Evolutionary conservation across 2,113 vertebrate genomes (phyloP).

Genomic region (Spea bombifrons): DNA sequence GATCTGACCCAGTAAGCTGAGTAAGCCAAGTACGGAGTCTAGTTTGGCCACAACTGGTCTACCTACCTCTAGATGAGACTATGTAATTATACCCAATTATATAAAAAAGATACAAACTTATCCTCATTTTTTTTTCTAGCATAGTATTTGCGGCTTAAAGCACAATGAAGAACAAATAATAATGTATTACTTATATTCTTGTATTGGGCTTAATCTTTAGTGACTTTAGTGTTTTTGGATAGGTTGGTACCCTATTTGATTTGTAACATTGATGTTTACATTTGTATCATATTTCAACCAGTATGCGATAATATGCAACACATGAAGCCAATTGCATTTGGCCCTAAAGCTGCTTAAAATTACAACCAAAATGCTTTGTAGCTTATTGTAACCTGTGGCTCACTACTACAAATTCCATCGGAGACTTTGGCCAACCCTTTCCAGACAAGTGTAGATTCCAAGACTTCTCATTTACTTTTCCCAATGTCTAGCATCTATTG

Average conservation of each 20-base stretch:
- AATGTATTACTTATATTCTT: not conserved
- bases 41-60: no score
- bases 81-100: no score
- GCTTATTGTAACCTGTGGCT: slow-evolving; percentile 37
- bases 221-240: slow-evolving; percentile 1
- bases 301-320: not conserved
- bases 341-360: slow-evolving; percentile 11
- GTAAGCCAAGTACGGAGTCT: no score
- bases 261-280: not conserved
- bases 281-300: slow-evolving; percentile 4
- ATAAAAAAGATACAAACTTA: no score
- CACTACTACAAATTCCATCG: slow-evolving; percentile 26
- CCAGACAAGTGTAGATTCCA: slow-evolving; percentile 40
- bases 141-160: no score
- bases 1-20: no score
- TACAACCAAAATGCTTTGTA: slow-evolving; percentile 17
- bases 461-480: slow-evolving; percentile 24
- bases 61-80: no score
- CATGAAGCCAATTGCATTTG: slow-evolving; percentile 29
- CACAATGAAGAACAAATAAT: no score
- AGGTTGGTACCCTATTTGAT: not conserved
- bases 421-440: slow-evolving; percentile 31
- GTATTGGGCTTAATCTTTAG: not conserved
- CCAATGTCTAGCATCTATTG: slow-evolving; percentile 37
- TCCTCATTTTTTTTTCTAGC: no score